Base-by-base conservation (phyloP, 2,113 vertebrate species). In the Glareola pratincola region DNA sequence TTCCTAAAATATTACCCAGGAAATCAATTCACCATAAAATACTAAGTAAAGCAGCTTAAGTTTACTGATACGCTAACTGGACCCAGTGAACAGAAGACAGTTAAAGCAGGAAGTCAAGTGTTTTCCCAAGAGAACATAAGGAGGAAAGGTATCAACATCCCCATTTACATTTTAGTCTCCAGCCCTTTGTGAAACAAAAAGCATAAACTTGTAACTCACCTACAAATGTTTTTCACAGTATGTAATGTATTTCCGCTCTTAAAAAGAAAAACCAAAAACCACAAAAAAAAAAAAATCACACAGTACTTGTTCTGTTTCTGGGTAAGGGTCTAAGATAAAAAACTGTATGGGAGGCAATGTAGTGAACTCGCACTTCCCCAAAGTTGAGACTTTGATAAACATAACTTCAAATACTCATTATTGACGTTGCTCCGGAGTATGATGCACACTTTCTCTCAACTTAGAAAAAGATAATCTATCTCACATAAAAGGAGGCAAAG, bases 1-100 rank as follows among this genome's bases (percentile, higher is more conserved):
- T 34, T 92, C 74, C 88, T 94, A 90, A 96, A 83, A 84, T 94
- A 94, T 43, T 92, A 94, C n/a, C n/a, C 36, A 84, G 62, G 63
- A 94, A 83, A 68, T 80, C 81, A 78, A 48, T 64, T 82, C 74
- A 83, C 34, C 56, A 85, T 43, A 82, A 94, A 62, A 29, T 13
- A 69, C 74, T 77, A 36, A 45, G 86, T 39, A 87, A 92, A 82
- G 69, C 71, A 91, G 41, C 21, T 75, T 59, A 50, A 81, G 90
- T 83, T 68, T 88, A 75, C 64, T 45, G 45, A 37, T 30, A 48
- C 1, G 13, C 62, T 87, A 71, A 90, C 64, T 77, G 68, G 63
- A 37, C 53, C 34, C 67, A 66, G 29, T 11, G 37, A 57, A 78
- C 54, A 83, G 73, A 76, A 81, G 37, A 47, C 14, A 50, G 36